phyloP scores from a whole-genome alignment of 2,113 vertebrate species.

The Protobothrops flavoviridis region DNA sequence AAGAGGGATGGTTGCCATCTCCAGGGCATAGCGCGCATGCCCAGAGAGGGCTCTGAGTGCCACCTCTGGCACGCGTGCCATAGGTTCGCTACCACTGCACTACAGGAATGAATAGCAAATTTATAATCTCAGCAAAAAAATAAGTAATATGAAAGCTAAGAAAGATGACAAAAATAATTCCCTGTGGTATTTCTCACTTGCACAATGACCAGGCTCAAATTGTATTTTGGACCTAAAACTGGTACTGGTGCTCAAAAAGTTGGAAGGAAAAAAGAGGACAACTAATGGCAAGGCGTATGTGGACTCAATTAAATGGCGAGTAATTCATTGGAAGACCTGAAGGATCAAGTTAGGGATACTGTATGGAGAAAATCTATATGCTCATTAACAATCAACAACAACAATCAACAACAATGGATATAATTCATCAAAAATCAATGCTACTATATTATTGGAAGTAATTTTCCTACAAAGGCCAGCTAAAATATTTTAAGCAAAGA shows the following conservation, averaged over 20 bases:
- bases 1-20: too few relatives aligned
- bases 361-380: neutral
- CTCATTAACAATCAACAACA: neutral
- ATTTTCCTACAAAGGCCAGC: neutral
- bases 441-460: neutral
- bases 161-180: neutral
- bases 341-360: neutral
- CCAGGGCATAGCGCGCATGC: too few relatives aligned
- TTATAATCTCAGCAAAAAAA: neutral
- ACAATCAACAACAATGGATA: neutral
- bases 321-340: neutral
- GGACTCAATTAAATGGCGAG: neutral
- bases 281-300: neutral
- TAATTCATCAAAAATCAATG: neutral
- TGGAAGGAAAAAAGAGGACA: neutral
- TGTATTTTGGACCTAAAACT: neutral
- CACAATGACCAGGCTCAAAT: neutral
- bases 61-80: too few relatives aligned
- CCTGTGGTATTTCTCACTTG: neutral
- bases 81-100: too few relatives aligned
- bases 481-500: neutral
- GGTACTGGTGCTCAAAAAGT: neutral
- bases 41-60: too few relatives aligned
- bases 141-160: neutral
- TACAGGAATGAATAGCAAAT: neutral